Base-by-base conservation (phyloP, 2,797 vertebrate species). In the Naso thynnoides region DNA sequence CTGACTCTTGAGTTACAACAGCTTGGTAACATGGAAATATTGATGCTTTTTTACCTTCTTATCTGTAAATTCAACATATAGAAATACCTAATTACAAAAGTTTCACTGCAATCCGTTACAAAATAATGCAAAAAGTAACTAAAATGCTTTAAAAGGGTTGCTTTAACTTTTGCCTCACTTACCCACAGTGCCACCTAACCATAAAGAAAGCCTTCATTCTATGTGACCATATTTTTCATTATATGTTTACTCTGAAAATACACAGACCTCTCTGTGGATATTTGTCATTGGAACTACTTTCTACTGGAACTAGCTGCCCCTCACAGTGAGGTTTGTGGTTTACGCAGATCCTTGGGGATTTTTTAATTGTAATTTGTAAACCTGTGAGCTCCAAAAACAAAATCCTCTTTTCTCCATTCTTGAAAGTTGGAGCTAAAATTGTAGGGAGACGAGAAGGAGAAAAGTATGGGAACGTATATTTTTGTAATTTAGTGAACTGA, bases 161-260 rank as follows among this genome's bases (percentile, higher is more conserved):
- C 19, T 60, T 15, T 14, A 56, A 9, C n/a, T 39, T 26, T 41
- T 49, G 7, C 4, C 11, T 42, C 23, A 33, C 5, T 6, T 29
- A 14, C 23, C 24, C 26, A 4, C 33, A 24, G 24, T 55, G 26
- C n/a, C 55, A 36, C 36, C 16, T 24, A n/a, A 6, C 24, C 14
- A 26, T 41, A n/a, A 8, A 36, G 24, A 31, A 6, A 48, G 18
- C 27, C 15, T 14, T 18, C 23, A 27, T 18, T 53, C 19, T 53
- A 27, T 53, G 27, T 8, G 18, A 6, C 3, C 18, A 19, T 9
- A 1, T 47, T 13, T 29, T 19, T 6, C 6, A 41, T 59, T 50
- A 41, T 42, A 31, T 48, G 38, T 63, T 63, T 57, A 29, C 29
- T 69, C 13, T 48, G 8, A 21, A 27, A 23, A 18, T 59, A 15